Evolutionary conservation across 1,140 invertebrate species (phyloP).

Genomic region (Hestina assimilis): DNA sequence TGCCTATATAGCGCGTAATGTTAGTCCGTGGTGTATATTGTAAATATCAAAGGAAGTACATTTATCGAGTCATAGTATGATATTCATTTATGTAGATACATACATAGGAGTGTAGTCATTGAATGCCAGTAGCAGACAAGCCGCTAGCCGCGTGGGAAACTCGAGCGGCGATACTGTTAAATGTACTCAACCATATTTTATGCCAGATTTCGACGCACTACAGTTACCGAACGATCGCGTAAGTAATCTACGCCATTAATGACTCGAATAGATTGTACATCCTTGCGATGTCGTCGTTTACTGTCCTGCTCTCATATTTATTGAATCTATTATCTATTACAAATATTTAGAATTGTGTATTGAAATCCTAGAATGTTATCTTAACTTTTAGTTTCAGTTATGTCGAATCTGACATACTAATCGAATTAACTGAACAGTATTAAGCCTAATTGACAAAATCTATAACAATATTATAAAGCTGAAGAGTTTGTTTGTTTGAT

Average conservation of each 20-base stretch:
- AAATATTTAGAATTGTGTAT: too few species aligned
- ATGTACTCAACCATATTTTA: constrained; percentile 59
- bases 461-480: too few species aligned
- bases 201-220: constrained; percentile 60
- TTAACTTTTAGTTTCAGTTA: neutral
- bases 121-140: constrained; percentile 37
- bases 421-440: neutral
- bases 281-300: constrained; percentile 25
- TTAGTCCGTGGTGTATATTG: neutral
- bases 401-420: neutral
- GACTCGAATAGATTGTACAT: constrained; percentile 56
- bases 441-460: too few species aligned
- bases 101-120: constrained; percentile 26
- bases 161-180: constrained; percentile 38
- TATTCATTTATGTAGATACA: constrained; percentile 31
- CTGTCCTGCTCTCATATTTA: constrained; percentile 11
- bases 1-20: neutral
- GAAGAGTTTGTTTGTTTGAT: too few species aligned
- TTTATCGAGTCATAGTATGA: constrained; percentile 8
- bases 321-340: too few species aligned
- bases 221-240: constrained; percentile 42
- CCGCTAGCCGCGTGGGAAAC: constrained; percentile 63
- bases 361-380: neutral
- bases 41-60: constrained; percentile 17
- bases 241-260: constrained; percentile 45